Evolutionary conservation across 2,113 vertebrate genomes (phyloP).

Genomic region (Polyodon spathula): DNA sequence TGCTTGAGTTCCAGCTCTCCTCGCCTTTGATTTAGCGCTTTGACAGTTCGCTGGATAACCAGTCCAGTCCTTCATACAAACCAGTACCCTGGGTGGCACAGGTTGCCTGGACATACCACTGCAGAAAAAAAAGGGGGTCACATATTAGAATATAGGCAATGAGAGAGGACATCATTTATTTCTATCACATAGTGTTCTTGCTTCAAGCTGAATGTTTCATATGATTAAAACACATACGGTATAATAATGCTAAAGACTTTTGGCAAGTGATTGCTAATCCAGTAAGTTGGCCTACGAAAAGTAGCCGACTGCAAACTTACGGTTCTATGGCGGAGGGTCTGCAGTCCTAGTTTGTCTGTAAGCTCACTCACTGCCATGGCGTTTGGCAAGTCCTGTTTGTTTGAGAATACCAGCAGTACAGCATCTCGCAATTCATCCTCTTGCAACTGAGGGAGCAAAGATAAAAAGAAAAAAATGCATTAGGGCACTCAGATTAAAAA

Average conservation of each 20-base stretch:
- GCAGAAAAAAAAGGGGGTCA: constrained; percentile 20
- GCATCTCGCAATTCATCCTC: constrained; percentile 82
- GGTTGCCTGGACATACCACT: constrained; percentile 82
- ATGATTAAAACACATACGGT: no score
- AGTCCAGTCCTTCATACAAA: constrained; percentile 84
- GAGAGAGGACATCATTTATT: background rate
- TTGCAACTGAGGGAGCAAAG: constrained; percentile 45
- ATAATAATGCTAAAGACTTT: no score
- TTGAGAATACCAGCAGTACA: constrained; percentile 78
- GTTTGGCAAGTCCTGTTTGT: constrained; percentile 91
- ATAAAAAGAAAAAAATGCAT: constrained; percentile 5
- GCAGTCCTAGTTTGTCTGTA: constrained; percentile 73
- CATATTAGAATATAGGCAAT: background rate
- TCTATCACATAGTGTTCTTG: no score
- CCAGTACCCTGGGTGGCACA: constrained; percentile 80
- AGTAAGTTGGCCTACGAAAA: no score
- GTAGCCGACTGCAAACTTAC: constrained; percentile 42
- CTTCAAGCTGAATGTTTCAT: background rate
- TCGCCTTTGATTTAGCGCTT: constrained; percentile 44
- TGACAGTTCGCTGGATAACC: constrained; percentile 77
- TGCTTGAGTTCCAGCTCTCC: background rate
- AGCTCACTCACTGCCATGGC: constrained; percentile 76
- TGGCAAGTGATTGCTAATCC: no score
- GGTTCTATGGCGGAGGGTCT: constrained; percentile 59
- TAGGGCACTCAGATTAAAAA: no score